These are phyloP conservation scores for Hyaena hyaena DNA, from an alignment of 2,113 vertebrate species.

Conservation along the genomic window DNA sequence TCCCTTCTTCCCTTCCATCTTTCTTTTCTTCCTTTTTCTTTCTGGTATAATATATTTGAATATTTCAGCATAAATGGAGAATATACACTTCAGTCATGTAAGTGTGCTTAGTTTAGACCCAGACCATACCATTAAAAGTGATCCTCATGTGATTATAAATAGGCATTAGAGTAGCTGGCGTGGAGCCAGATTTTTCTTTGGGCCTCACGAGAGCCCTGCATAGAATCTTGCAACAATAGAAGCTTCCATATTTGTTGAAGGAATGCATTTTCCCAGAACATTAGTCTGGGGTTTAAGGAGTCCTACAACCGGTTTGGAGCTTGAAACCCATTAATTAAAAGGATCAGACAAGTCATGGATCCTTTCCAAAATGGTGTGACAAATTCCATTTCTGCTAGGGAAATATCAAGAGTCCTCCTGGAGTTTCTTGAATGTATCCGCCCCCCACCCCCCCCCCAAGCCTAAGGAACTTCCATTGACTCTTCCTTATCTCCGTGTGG, in stretches of 20 bases:
- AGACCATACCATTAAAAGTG: neutral
- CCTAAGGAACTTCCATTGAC: neutral
- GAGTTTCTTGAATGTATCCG: neutral
- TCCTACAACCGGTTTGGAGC: neutral
- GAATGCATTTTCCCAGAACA: neutral
- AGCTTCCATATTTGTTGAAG: neutral
- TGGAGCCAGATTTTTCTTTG: neutral
- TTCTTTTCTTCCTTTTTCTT: neutral
- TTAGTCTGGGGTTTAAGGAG: neutral
- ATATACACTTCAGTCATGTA: neutral
- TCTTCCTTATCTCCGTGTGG: too few species aligned
- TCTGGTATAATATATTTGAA: neutral
- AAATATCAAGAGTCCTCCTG: neutral
- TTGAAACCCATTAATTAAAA: fast-evolving
- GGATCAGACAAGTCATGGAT: neutral
- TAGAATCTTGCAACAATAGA: too few species aligned
- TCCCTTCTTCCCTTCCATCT: too few species aligned
- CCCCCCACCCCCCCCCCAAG: fast-evolving
- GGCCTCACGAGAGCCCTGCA: neutral
- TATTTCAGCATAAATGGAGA: neutral
- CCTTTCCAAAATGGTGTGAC: neutral
- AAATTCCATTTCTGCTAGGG: neutral
- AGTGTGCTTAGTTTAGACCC: neutral
- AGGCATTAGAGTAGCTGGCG: fast-evolving
- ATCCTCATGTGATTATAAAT: too few species aligned